Conservation (phyloP, 2,113 vertebrate genomes). For the Poecile atricapillus region DNA sequence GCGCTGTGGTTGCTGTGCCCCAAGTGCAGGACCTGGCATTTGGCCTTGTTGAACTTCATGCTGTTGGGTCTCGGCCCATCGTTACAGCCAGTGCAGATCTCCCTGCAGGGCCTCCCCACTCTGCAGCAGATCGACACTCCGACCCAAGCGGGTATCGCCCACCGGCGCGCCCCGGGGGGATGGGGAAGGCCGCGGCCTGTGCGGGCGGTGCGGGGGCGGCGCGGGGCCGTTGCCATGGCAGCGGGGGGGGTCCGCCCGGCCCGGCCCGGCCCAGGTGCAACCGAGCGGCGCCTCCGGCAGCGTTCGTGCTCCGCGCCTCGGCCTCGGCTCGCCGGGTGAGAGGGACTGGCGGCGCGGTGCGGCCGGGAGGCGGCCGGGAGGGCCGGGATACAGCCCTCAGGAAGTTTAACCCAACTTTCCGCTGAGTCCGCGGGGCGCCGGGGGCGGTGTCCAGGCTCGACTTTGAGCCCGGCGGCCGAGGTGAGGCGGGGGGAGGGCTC, state of each 20-base stretch:
- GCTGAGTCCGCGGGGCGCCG: not conserved
- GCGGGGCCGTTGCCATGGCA: not conserved
- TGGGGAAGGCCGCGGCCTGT: not conserved
- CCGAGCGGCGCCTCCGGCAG: not conserved
- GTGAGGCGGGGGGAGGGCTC: not conserved
- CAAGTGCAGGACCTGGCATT: too few species aligned
- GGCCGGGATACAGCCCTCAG: not conserved
- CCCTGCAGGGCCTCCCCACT: not conserved
- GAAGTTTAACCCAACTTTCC: conserved; percentile 43
- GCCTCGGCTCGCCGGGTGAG: not conserved
- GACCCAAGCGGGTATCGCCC: rapidly evolving
- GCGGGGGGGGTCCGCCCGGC: not conserved
- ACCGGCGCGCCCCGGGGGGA: rapidly evolving
- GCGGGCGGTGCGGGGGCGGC: not conserved
- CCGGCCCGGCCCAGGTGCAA: not conserved
- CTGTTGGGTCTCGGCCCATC: not conserved
- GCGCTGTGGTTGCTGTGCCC: not conserved
- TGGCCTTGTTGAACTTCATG: not conserved
- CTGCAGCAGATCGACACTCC: not conserved
- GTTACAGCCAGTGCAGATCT: not conserved
- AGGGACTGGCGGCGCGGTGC: too few species aligned
- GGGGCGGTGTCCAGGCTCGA: not conserved
- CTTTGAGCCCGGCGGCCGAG: not conserved
- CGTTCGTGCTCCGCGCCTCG: rapidly evolving
- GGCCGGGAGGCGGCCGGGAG: not conserved